Evolutionary conservation across 2,113 vertebrate species (phyloP).

Genomic region (Cottus gobio): DNA sequence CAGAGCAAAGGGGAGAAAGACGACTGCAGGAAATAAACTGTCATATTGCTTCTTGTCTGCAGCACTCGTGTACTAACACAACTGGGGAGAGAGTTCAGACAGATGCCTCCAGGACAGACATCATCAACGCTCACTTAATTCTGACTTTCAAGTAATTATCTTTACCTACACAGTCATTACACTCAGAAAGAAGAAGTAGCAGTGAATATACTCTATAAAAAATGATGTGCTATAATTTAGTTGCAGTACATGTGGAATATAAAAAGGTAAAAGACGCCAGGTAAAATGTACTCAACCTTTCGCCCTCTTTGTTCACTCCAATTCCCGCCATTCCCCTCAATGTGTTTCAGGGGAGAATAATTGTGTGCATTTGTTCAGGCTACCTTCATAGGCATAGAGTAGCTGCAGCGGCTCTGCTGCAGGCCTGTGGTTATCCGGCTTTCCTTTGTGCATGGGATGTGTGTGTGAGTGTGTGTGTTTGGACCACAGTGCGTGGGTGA

Average conservation of each 20-base stretch:
- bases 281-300: neutral
- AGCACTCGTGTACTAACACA: constrained; percentile 5
- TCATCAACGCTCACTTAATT: constrained; percentile 26
- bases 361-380: constrained; percentile 20
- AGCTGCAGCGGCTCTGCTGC: constrained; percentile 47
- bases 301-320: neutral
- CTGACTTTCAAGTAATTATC: constrained; percentile 16
- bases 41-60: constrained; percentile 49
- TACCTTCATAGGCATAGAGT: too few species aligned
- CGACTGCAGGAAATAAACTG: constrained; percentile 56
- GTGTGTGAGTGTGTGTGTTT: constrained; percentile 37
- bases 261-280: neutral
- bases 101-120: constrained; percentile 25
- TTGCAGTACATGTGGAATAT: neutral
- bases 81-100: constrained; percentile 22
- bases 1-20: constrained; percentile 21
- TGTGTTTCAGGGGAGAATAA: neutral
- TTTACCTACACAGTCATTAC: constrained; percentile 25
- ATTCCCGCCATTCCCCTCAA: constrained; percentile 8
- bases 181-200: neutral
- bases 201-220: neutral
- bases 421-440: constrained; percentile 28
- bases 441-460: constrained; percentile 18
- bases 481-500: constrained; percentile 50
- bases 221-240: neutral